A percentile compares a stretch with the other conserved stretches of the same genome.
phyloP scores from a whole-genome alignment of 2,797 vertebrate species.

The Megaceryle alcyon region DNA sequence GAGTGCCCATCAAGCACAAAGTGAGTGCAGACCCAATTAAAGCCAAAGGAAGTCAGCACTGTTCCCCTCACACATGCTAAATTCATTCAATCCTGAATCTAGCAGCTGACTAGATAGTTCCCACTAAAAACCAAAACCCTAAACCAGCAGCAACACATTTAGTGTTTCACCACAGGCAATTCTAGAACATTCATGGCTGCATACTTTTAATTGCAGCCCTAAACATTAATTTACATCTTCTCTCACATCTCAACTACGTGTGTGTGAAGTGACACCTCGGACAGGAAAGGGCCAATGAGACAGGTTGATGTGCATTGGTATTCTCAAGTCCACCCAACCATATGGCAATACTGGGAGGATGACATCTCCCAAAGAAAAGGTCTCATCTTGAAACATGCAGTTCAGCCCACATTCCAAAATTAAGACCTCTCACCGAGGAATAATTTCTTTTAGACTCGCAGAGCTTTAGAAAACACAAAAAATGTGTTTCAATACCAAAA shows the following conservation, averaged over 20 bases:
- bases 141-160: not conserved
- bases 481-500: not conserved
- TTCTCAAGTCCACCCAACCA: not conserved
- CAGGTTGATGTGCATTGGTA: fast-evolving
- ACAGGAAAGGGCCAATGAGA: not conserved
- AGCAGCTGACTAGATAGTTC: not conserved
- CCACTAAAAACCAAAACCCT: not conserved
- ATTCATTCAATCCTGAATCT: not conserved
- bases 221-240: not conserved
- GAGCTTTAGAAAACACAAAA: not conserved
- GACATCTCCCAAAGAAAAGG: not conserved
- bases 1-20: not conserved
- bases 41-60: not conserved
- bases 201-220: not conserved
- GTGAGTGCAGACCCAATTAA: not conserved
- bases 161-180: not conserved
- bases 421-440: not conserved
- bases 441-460: not conserved
- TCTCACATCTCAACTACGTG: not conserved
- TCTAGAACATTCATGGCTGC: not conserved
- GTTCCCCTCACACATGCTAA: not conserved
- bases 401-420: not conserved
- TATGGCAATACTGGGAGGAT: fast-evolving
- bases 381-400: not conserved
- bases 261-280: not conserved